Base-by-base conservation (phyloP, 2,888 invertebrate species). In the Xestia rhomboidea region DNA sequence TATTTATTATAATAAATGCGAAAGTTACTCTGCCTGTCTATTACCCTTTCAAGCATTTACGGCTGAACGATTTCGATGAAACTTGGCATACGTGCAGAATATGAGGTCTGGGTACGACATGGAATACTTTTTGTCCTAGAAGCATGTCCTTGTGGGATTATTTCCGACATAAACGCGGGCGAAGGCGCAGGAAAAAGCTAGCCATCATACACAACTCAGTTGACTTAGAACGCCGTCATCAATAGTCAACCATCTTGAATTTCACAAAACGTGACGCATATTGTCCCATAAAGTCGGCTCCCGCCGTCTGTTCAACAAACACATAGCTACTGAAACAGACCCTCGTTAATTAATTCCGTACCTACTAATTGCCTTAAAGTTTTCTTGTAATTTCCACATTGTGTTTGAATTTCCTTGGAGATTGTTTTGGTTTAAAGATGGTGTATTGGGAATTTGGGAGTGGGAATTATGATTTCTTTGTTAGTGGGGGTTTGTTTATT, bases 321-420 rank as follows among this genome's bases (percentile, higher is more conserved):
- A 74, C 64, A 73, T 38, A 67, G 57, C 30, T 68, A 64, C 49
- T 64, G 82, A 64, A 82, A 51, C 68, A 63, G 51, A 41, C 44
- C 79, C 64, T 70, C 72, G 74, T 64, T 87, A 86, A 87, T 87
- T 88, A 88, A 86, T 88, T 75, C 73, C 60, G 51, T 68, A 73
- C 78, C 72, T 76, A 74, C 82, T 77, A 86, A 86, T 85, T 87
- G 77, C 71, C 34, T 76, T 62, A 69, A 87, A 86, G 88, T 88
- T 88, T 88, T 83, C 81, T 87, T 83, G 83, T 87, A 79, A 87
- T 85, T 85, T 85, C 67, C 68, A 81, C 70, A 76, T 85, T 77
- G 83, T 82, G 73, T 85, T 83, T 78, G 66, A 73, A 72, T 81
- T 83, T 77, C 38, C 68, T 67, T 51, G 54, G 13, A 80, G 46